Evolutionary conservation across 2,113 vertebrate genomes (phyloP).

Genomic region (human (Homo sapiens)): DNA sequence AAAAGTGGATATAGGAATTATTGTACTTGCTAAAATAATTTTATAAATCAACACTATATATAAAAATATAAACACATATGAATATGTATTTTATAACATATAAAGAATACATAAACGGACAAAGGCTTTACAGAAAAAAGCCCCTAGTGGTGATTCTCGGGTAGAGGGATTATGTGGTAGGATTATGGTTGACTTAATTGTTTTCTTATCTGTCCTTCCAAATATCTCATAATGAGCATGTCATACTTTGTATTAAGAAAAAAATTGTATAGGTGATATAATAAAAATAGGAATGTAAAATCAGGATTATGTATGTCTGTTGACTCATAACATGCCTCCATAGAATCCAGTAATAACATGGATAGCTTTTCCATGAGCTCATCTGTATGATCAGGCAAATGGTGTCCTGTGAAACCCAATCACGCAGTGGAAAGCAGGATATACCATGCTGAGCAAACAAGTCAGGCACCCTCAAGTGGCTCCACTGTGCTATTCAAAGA

Average conservation of each 20-base stretch:
- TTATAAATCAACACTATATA: background rate
- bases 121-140: background rate
- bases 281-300: constrained; percentile 11
- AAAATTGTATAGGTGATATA: background rate
- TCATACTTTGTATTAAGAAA: constrained; percentile 8
- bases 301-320: background rate
- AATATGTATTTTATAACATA: background rate
- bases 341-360: background rate
- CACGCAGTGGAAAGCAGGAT: background rate
- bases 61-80: background rate
- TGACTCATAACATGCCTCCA: background rate
- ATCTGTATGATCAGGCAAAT: background rate
- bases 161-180: background rate
- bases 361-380: background rate
- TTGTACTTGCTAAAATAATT: background rate
- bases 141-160: background rate
- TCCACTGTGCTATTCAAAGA: background rate
- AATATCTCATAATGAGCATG: background rate
- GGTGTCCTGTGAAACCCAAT: background rate
- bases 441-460: background rate
- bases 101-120: background rate
- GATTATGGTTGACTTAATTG: background rate
- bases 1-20: background rate
- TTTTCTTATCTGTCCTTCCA: background rate
- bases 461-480: background rate